Evolutionary conservation across 2,797 vertebrate genomes (phyloP).

Genomic region (Enteromius afrohamiltoni): DNA sequence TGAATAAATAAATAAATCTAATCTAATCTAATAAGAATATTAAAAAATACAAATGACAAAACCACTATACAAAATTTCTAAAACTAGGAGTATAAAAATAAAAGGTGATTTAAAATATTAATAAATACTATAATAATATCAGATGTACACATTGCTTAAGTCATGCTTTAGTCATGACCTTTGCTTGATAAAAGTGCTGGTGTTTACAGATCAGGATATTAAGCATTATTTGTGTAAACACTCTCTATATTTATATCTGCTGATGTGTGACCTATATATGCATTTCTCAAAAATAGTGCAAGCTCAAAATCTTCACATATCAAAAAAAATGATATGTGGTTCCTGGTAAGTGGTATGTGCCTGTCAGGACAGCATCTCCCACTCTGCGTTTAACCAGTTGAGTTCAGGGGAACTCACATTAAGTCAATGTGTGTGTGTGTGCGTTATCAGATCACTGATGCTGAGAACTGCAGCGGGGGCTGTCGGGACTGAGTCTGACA

Average conservation of each 20-base stretch:
- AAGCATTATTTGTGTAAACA: not conserved
- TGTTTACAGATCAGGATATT: not conserved
- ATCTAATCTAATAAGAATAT: not conserved
- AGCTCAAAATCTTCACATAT: constrained; percentile 16
- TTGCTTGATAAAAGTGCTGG: not conserved
- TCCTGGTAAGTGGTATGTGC: constrained; percentile 27
- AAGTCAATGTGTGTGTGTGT: constrained; percentile 34
- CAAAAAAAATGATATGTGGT: constrained; percentile 5
- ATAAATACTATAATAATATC: not conserved
- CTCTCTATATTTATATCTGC: not conserved
- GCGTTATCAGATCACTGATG: constrained; percentile 31
- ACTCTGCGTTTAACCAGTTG: constrained; percentile 15
- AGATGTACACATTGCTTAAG: not conserved
- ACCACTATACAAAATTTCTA: not conserved
- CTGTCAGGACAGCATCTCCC: constrained; percentile 23
- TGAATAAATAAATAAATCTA: not conserved
- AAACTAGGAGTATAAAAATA: not conserved
- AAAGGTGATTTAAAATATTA: not conserved
- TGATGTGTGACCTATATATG: constrained; percentile 25
- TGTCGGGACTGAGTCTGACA: not conserved
- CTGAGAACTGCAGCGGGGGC: constrained; percentile 19
- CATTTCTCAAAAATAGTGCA: constrained; percentile 29
- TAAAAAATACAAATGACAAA: not conserved
- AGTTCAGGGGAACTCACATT: constrained; percentile 34
- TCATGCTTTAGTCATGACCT: not conserved